Conservation (phyloP, 2,113 vertebrate genomes). For the Gymnocephalus cernua region DNA sequence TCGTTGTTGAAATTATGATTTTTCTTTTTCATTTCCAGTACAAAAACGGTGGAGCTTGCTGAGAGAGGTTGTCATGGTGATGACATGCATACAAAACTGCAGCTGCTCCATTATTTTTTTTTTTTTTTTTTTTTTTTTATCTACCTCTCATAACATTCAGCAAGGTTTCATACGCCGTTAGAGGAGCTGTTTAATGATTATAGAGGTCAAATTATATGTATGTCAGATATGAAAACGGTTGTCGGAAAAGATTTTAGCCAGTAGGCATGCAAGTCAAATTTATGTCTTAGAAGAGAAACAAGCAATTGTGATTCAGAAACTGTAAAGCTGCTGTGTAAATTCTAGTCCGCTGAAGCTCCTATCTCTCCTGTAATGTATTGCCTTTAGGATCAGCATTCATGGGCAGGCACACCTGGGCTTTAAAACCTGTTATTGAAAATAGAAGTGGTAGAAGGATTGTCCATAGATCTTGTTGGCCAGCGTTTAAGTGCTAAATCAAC, state of each 20-base stretch:
- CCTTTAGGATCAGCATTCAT: constrained; percentile 56
- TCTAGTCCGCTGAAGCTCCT: constrained; percentile 17
- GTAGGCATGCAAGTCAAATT: constrained; percentile 15
- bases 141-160: constrained; percentile 77
- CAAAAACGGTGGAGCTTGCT: constrained; percentile 60
- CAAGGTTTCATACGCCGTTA: constrained; percentile 53
- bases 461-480: constrained; percentile 30
- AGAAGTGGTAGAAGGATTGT: constrained; percentile 24
- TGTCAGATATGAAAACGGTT: constrained; percentile 35
- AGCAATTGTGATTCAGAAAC: constrained; percentile 49
- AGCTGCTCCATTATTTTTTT: constrained; percentile 59
- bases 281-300: constrained; percentile 39
- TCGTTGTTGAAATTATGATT: constrained; percentile 34
- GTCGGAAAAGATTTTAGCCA: constrained; percentile 21
- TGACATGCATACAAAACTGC: constrained; percentile 72
- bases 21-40: constrained; percentile 21
- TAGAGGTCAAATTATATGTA: constrained; percentile 49
- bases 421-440: constrained; percentile 48
- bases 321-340: constrained; percentile 56
- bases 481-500: constrained; percentile 43
- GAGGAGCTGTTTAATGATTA: constrained; percentile 61
- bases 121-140: constrained; percentile 34
- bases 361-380: constrained; percentile 29
- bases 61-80: constrained; percentile 79
- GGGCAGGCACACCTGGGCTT: constrained; percentile 39